Base-by-base conservation (phyloP, 23 tunicate genomes). In the Trididemnum clinides region DNA sequence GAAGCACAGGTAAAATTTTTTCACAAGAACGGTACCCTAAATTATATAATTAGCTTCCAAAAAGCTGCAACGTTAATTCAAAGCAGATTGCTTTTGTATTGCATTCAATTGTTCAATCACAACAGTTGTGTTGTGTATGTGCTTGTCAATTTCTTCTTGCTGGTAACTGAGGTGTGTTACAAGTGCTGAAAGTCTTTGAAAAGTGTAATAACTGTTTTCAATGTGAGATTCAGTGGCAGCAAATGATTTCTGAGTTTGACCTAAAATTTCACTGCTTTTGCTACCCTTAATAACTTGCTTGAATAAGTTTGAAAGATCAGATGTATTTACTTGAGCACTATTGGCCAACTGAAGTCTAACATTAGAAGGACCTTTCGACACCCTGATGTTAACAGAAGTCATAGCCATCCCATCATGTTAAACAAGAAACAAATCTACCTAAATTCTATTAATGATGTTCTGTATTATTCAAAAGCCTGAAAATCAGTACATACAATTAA, bases 211-310 rank as follows among this genome's bases (percentile, higher is more conserved):
- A 72, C 88, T 74, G 74, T 89, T 87, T 0, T 36, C 50, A 33
- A 92, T 92, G 34, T 36, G 87, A 3, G 82, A 27, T 39, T 92
- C 97, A 31, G 81, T 30, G 0, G 97, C 34, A 30, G 88, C 91
- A 83, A 92, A 87, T 15, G 64, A 18, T 5, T 75, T 62, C n/a
- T 81, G 77, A 1, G 72, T 82, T 85, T 90, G 89, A 28, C 82
- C 22, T 0, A 90, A 39, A 29, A 77, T 70, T 26, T 90, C 95
- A 0, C 81, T 37, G 25, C 72, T 85, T 57, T 85, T 85, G 50
- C 95, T 90, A 28, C 95, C 89, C 85, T 91, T 91, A 1, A 78
- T 36, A 5, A 91, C 62, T 86, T 91, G 96, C 37, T 91, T 91
- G 75, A 86, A 26, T 15, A 91, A 39, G 30, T 54, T 21, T 1